These are phyloP conservation scores for Leucoraja erinaceus DNA, from an alignment of 2,113 vertebrate genomes.

Conservation along the genomic window DNA sequence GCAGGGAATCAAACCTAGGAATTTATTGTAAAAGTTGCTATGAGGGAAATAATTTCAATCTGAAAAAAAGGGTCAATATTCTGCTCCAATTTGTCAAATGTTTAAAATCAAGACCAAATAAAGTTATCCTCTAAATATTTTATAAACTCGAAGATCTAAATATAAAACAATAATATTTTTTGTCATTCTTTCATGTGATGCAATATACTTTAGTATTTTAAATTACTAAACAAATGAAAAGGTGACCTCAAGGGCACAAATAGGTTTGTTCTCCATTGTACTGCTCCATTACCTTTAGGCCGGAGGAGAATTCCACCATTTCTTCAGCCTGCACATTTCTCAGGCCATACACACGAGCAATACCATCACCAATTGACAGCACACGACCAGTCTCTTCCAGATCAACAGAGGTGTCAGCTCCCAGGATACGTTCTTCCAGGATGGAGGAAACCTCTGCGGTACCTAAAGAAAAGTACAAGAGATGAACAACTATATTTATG, in stretches of 20 bases:
- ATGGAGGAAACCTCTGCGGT: constrained; percentile 94
- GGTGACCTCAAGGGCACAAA: background rate
- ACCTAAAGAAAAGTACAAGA: constrained; percentile 54
- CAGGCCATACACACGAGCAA: constrained; percentile 89
- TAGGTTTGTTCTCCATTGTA: background rate
- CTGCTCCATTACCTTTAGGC: constrained; percentile 70
- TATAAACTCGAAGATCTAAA: background rate
- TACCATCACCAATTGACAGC: constrained; percentile 93
- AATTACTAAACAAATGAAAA: background rate
- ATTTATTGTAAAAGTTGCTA: background rate
- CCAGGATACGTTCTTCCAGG: constrained; percentile 89
- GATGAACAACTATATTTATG: background rate
- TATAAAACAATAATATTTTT: background rate
- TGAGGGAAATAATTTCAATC: background rate
- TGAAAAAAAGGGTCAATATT: background rate
- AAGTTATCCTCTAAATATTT: background rate
- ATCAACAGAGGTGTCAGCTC: constrained; percentile 80
- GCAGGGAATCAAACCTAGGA: background rate
- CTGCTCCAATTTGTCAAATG: too few species aligned
- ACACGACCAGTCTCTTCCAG: constrained; percentile 93
- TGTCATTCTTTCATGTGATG: background rate
- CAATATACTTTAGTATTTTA: background rate
- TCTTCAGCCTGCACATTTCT: constrained; percentile 97
- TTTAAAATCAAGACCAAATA: background rate
- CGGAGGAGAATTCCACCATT: constrained; percentile 99